Evolutionary conservation across 2,888 invertebrate species (phyloP).

Genomic region (Enchytraeus crypticus): DNA sequence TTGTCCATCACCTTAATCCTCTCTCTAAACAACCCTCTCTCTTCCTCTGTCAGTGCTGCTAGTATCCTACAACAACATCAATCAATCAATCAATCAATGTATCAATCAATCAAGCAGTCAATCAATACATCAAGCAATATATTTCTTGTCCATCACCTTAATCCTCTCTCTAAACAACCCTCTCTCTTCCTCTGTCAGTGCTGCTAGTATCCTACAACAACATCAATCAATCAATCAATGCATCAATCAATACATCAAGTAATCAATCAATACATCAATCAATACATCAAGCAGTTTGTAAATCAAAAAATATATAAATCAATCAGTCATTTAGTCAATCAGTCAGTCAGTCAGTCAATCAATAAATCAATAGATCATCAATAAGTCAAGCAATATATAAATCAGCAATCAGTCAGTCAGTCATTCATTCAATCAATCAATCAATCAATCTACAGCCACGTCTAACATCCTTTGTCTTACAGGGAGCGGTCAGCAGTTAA

Average conservation of each 20-base stretch:
- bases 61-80: conserved; percentile 55
- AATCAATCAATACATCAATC: neutral
- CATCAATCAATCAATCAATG: neutral
- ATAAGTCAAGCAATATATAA: no score
- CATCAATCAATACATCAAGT: neutral
- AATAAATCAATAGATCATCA: no score
- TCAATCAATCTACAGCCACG: no score
- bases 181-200: conserved; percentile 68
- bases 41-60: conserved; percentile 65
- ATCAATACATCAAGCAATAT: neutral
- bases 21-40: conserved; percentile 68
- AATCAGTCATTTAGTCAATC: neutral
- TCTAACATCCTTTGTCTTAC: no score
- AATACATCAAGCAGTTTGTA: no score
- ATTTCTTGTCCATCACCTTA: conserved; percentile 50
- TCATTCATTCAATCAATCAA: no score
- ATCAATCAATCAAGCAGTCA: neutral
- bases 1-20: conserved; percentile 56
- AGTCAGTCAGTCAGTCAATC: neutral
- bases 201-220: conserved; percentile 57
- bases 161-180: conserved; percentile 69
- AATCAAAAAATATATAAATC: neutral
- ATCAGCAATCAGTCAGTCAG: no score
- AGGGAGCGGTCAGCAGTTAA: no score
- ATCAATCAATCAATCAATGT: neutral